Evolutionary conservation across 2,113 vertebrate species (phyloP), one percentile per base, ranked within the genome.

Genomic region (Nerophis lumbriciformis): DNA sequence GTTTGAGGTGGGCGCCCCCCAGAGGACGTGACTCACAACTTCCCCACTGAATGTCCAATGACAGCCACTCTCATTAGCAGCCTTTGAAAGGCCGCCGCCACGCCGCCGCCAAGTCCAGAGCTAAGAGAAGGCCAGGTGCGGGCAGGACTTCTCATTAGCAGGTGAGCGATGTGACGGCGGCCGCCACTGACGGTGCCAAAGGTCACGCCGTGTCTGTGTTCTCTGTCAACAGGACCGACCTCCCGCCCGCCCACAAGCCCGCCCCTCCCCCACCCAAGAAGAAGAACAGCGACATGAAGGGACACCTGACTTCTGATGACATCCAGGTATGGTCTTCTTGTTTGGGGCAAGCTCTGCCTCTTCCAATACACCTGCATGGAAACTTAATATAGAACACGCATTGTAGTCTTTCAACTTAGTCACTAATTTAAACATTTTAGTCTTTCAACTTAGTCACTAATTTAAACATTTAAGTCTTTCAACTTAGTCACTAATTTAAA

Each of bases 281-380:
- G 87, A 92, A 91, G 88, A 93, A 89, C 82, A 88, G 88, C 6
- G 93, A 95, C 53, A 76, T 85, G 85, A 94, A 94, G 88, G 92
- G 89, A 56, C 91, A 92, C 78, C 75, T 93, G 84, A 93, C 88
- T 21, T 89, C 93, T 14, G 92, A 94, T 10, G 93, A 94, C 72
- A 94, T 94, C 79, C 95, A 95, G 93, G 94, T 97, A 90, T 56
- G 83, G 35, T 35, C n/a, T 10, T 39, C 39, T 8, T 9, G 37
- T 39, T n/a, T 28, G 28, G 28, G 28, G 3, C 28, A 28, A 28
- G 28, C 28, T 28, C 28, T 4, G 28, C 28, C 28, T 28, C 28
- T 28, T 28, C 28, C 28, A 28, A 28, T 28, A 28, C 2, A 3
- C 28, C 28, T 28, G 28, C 28, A 28, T 2, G 2, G 28, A 1